A percentile compares a stretch with the other conserved stretches of the same genome.
phyloP scores from a whole-genome alignment of 2,888 invertebrate genomes.

The Yponomeuta sedellus region DNA sequence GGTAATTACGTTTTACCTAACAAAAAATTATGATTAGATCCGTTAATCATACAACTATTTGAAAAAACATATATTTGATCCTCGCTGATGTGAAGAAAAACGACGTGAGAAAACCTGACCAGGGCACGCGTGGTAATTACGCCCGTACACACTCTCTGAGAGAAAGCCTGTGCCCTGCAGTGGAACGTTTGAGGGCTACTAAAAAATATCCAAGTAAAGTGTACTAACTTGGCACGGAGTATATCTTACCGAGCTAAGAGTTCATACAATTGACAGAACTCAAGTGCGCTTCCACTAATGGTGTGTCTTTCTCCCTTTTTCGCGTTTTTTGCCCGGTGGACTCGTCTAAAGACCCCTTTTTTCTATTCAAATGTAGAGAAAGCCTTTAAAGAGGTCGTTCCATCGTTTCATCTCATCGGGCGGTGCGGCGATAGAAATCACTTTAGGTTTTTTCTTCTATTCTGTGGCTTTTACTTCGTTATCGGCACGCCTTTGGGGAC shows the following conservation, averaged over 20 bases:
- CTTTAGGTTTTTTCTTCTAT: neutral
- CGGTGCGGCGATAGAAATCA: neutral
- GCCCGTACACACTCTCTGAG: too few relatives aligned
- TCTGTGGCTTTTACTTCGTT: neutral
- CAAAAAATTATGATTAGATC: too few relatives aligned
- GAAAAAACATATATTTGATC: too few relatives aligned
- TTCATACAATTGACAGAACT: neutral
- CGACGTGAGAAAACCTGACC: too few relatives aligned
- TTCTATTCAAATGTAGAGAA: slow-evolving; percentile 11
- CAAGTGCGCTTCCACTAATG: slow-evolving; percentile 17
- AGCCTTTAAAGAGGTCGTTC: slow-evolving; percentile 14
- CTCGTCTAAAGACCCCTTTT: slow-evolving; percentile 14
- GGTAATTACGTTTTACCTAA: too few relatives aligned
- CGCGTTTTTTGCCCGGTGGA: slow-evolving; percentile 14
- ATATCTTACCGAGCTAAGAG: neutral
- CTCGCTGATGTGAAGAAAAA: too few relatives aligned
- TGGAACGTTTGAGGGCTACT: too few relatives aligned
- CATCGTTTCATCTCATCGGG: neutral
- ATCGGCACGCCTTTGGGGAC: neutral
- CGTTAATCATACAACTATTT: too few relatives aligned
- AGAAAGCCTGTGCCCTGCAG: too few relatives aligned
- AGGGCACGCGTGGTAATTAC: too few relatives aligned
- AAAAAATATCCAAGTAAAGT: too few relatives aligned
- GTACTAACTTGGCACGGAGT: too few relatives aligned
- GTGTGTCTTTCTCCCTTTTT: slow-evolving; percentile 12